Conservation (phyloP, 2,888 invertebrate species). For the Sphaerophoria taeniata region DNA sequence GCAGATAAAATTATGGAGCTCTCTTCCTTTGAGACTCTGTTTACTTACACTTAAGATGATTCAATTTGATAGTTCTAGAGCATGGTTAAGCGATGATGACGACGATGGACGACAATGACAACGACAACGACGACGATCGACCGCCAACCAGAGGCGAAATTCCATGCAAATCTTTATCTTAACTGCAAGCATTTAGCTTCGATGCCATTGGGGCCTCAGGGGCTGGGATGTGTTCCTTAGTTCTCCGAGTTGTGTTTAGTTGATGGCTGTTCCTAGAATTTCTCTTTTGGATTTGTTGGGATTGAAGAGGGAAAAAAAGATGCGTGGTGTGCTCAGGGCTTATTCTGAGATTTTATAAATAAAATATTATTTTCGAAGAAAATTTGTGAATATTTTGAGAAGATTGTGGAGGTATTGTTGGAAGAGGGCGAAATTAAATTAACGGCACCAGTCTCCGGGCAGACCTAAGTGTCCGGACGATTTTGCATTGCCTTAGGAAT, state of each 20-base stretch:
- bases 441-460: too few relatives aligned
- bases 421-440: too few relatives aligned
- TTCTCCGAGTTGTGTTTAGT: too few relatives aligned
- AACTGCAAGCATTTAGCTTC: conserved; percentile 34
- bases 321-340: too few relatives aligned
- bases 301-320: too few relatives aligned
- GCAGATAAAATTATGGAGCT: conserved; percentile 29
- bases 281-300: conserved; percentile 45
- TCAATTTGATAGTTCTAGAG: conserved; percentile 43
- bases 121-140: conserved; percentile 8
- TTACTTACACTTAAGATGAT: conserved; percentile 43
- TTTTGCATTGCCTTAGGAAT: too few relatives aligned
- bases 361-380: too few relatives aligned
- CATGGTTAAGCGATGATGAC: background rate
- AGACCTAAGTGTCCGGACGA: too few relatives aligned
- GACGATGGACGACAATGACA: background rate
- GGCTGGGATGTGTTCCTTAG: too few relatives aligned
- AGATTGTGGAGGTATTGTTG: too few relatives aligned
- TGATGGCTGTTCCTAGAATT: conserved; percentile 52
- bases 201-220: background rate
- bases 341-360: too few relatives aligned
- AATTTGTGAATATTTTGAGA: too few relatives aligned
- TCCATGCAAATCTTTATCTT: conserved; percentile 44
- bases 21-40: background rate
- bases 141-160: conserved; percentile 19